Evolutionary conservation across 1,140 invertebrate species (phyloP).

Genomic region (Sitobion miscanthi): DNA sequence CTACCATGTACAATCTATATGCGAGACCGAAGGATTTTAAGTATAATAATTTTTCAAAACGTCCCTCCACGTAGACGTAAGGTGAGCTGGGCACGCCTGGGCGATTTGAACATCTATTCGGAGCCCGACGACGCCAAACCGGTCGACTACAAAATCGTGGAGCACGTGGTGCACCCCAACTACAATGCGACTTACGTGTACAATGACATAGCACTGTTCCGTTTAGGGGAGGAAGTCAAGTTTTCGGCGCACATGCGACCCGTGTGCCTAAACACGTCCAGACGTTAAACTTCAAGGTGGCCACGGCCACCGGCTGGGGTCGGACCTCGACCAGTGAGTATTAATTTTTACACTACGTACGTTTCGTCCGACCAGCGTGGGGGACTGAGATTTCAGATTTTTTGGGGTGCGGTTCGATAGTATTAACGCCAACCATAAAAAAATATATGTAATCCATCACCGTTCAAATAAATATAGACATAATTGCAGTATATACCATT

Average conservation of each 20-base stretch:
- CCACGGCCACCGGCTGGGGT: conserved; percentile 67
- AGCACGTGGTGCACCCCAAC: conserved; percentile 63
- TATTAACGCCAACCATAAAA: not conserved
- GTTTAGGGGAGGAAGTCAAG: conserved; percentile 62
- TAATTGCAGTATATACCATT: not conserved
- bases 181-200: conserved; percentile 64
- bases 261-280: conserved; percentile 62
- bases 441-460: not conserved
- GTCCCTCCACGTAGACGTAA: conserved; percentile 39
- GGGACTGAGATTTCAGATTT: not conserved
- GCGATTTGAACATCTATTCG: conserved; percentile 60
- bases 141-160: conserved; percentile 57
- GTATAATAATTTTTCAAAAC: not conserved
- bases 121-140: conserved; percentile 59
- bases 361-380: not conserved
- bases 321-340: conserved; percentile 59
- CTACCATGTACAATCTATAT: not conserved
- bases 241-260: conserved; percentile 63
- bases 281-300: conserved; percentile 53
- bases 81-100: conserved; percentile 59
- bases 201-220: conserved; percentile 70
- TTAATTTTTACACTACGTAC: not conserved
- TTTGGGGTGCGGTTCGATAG: not conserved
- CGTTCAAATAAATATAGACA: not conserved
- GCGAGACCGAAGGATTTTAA: not conserved